Conservation (phyloP, 2,113 vertebrate genomes). For the Anhinga anhinga region DNA sequence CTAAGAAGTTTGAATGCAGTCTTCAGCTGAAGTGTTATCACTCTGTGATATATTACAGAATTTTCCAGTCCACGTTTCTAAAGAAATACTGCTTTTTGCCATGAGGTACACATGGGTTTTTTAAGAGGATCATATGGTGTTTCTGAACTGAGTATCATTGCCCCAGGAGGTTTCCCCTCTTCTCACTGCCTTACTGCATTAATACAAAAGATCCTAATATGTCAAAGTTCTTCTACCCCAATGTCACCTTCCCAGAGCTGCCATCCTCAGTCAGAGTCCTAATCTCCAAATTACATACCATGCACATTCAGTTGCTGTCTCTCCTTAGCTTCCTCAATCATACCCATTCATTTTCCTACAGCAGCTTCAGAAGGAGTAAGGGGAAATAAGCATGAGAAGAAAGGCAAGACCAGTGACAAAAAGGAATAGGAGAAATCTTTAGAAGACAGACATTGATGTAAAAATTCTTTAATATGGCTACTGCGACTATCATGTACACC, state of each 20-base stretch:
- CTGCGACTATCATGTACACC: neutral
- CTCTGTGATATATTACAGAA: neutral
- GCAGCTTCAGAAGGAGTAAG: neutral
- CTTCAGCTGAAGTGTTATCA: neutral
- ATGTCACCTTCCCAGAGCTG: neutral
- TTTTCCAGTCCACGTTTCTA: neutral
- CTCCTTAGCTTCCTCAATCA: neutral
- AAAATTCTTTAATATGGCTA: neutral
- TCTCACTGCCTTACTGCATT: neutral
- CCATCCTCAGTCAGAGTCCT: neutral
- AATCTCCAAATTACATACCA: neutral
- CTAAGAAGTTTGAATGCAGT: neutral
- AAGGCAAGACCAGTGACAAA: neutral
- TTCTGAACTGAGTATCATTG: neutral
- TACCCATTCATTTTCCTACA: neutral
- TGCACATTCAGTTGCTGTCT: neutral
- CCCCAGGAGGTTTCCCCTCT: neutral
- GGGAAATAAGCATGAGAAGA: neutral
- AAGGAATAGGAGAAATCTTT: neutral
- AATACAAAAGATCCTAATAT: neutral
- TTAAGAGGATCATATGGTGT: neutral
- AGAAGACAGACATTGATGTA: neutral
- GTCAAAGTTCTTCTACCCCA: neutral
- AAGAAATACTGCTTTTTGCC: neutral
- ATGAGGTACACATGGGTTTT: neutral